Evolutionary conservation across 2,113 vertebrate species (phyloP).

Genomic region (Oostethus manadensis): DNA sequence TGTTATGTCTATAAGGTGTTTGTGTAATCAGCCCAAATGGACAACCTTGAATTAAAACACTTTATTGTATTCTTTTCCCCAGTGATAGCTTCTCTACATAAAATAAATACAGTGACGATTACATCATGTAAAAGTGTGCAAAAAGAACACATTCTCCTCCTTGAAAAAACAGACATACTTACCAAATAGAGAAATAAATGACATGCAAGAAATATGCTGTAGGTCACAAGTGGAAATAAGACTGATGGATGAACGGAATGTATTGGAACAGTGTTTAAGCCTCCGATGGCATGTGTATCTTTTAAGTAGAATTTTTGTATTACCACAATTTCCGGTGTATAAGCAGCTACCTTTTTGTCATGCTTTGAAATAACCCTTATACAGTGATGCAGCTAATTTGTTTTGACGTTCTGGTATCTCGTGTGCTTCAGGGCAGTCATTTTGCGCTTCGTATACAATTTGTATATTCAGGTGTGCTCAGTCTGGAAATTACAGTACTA

Average conservation of each 20-base stretch:
- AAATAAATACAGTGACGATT: constrained; percentile 27
- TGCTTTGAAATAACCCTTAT: too few relatives aligned
- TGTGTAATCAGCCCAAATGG: constrained; percentile 1
- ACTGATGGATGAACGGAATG: constrained; percentile 2
- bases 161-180: constrained; percentile 6
- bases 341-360: too few relatives aligned
- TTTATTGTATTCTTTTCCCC: not conserved
- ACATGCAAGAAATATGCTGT: constrained; percentile 20
- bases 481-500: constrained; percentile 2
- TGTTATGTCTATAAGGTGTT: not conserved
- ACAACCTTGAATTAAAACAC: constrained; percentile 13
- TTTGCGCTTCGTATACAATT: too few relatives aligned
- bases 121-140: constrained; percentile 27
- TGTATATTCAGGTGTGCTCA: too few relatives aligned
- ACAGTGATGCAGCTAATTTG: too few relatives aligned
- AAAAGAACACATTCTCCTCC: constrained; percentile 18
- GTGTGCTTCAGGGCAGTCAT: too few relatives aligned
- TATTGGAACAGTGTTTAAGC: not conserved
- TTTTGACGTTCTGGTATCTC: too few relatives aligned
- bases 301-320: too few relatives aligned
- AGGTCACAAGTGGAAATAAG: not conserved
- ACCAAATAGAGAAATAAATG: constrained; percentile 6
- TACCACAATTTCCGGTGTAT: too few relatives aligned
- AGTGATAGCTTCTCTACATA: constrained; percentile 20
- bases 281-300: not conserved